phyloP scores from a whole-genome alignment of 2,797 vertebrate species.

The Neoniphon sammara region DNA sequence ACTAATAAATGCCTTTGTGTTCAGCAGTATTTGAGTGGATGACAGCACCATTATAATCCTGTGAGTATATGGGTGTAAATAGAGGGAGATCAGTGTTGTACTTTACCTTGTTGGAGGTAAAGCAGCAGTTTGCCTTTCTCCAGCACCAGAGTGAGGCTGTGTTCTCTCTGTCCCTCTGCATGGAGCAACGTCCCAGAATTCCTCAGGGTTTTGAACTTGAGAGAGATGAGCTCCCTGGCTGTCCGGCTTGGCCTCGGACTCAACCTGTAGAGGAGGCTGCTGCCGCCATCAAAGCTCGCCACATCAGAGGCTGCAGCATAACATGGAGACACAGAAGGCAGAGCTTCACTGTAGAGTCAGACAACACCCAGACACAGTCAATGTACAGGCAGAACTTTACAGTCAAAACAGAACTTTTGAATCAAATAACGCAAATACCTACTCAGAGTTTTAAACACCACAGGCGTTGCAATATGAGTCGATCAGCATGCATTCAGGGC shows the following conservation, averaged over 20 bases:
- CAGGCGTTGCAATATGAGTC: too few relatives aligned
- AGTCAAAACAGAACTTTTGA: neutral
- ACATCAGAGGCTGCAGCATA: constrained; percentile 87
- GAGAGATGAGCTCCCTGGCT: constrained; percentile 89
- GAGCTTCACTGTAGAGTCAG: neutral
- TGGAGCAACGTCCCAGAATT: constrained; percentile 93
- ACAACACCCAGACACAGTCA: neutral
- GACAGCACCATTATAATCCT: neutral
- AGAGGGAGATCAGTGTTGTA: constrained; percentile 58
- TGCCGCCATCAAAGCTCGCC: constrained; percentile 92
- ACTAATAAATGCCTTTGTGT: too few relatives aligned
- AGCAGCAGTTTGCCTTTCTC: constrained; percentile 89
- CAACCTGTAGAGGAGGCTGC: constrained; percentile 92
- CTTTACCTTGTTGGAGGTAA: constrained; percentile 94
- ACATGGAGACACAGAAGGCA: neutral
- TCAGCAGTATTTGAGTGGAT: too few relatives aligned
- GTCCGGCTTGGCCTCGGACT: constrained; percentile 89
- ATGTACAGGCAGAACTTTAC: neutral
- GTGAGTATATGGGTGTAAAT: neutral
- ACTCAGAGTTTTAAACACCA: too few relatives aligned
- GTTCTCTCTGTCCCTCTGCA: constrained; percentile 90
- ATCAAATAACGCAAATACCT: too few relatives aligned
- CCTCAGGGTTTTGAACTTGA: constrained; percentile 93
- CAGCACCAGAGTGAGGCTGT: constrained; percentile 92
- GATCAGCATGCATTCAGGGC: too few relatives aligned